These are phyloP conservation scores for Papilio aristodemus DNA, from an alignment of 1,140 invertebrate species.

Conservation along the genomic window DNA sequence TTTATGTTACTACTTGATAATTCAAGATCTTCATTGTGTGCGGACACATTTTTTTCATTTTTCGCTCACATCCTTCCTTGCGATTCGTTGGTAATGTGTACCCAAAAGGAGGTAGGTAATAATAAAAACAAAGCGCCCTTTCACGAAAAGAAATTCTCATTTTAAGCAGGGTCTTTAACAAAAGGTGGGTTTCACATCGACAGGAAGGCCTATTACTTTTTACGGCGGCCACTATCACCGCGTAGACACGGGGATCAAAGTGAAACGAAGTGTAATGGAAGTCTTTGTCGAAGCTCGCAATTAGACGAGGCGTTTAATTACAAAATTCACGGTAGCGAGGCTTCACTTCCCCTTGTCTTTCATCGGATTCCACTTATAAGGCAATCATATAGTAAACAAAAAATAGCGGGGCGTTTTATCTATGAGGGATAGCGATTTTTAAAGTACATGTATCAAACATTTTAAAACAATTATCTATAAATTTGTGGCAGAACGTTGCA, in stretches of 20 bases:
- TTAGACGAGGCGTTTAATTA: constrained; percentile 77
- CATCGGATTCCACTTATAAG: constrained; percentile 63
- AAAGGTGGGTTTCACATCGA: constrained; percentile 24
- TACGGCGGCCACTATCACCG: constrained; percentile 30
- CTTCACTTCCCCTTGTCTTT: constrained; percentile 71
- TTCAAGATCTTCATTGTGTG: too few species aligned
- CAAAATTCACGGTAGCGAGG: constrained; percentile 73
- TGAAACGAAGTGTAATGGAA: constrained; percentile 62
- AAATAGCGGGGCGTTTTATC: too few species aligned
- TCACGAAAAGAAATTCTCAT: constrained; percentile 22
- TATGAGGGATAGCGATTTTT: constrained; percentile 9
- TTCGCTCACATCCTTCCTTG: not conserved
- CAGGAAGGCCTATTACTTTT: constrained; percentile 29
- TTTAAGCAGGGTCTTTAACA: constrained; percentile 21
- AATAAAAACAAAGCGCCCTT: constrained; percentile 23
- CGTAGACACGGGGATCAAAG: constrained; percentile 43
- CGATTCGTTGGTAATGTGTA: not conserved
- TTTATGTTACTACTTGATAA: too few species aligned
- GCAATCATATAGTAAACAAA: constrained; percentile 9
- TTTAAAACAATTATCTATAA: too few species aligned
- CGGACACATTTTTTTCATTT: not conserved
- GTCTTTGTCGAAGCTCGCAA: constrained; percentile 65
- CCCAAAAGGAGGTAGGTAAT: constrained; percentile 5
- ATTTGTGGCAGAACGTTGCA: too few species aligned
- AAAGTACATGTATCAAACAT: not conserved